Evolutionary conservation across 2,888 invertebrate genomes (phyloP).

Genomic region (Helleia helle): DNA sequence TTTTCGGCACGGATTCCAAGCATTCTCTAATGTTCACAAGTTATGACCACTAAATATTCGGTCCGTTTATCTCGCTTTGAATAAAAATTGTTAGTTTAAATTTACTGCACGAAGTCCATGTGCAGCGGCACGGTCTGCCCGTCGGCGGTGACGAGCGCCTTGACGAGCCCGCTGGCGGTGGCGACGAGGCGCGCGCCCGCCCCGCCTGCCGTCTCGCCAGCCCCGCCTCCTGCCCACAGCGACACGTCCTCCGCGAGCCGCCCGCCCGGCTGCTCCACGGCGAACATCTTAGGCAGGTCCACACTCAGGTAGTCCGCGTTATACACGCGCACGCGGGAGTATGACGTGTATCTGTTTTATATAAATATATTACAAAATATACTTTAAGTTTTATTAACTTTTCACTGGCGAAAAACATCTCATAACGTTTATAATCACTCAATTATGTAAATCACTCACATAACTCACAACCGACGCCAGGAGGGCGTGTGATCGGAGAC

Average conservation of each 20-base stretch:
- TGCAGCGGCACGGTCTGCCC: conserved; percentile 73
- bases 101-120: conserved; percentile 84
- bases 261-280: conserved; percentile 40
- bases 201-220: conserved; percentile 26
- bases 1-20: too few relatives aligned
- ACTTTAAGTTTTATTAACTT: too few relatives aligned
- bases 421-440: too few relatives aligned
- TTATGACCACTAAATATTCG: too few relatives aligned
- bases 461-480: too few relatives aligned
- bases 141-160: conserved; percentile 71
- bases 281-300: conserved; percentile 60
- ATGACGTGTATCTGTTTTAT: conserved; percentile 50
- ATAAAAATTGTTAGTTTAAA: too few relatives aligned
- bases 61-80: too few relatives aligned
- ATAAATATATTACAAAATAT: too few relatives aligned
- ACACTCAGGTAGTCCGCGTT: conserved; percentile 65
- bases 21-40: too few relatives aligned
- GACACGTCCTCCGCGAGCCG: conserved; percentile 46
- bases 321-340: conserved; percentile 68
- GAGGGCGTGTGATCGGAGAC: too few relatives aligned
- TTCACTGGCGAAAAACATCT: too few relatives aligned
- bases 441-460: too few relatives aligned
- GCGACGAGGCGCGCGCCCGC: conserved; percentile 73
- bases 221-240: conserved; percentile 33
- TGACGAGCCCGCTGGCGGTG: conserved; percentile 79